These are phyloP conservation scores for Poeciliopsis retropinna DNA, from an alignment of 2,113 vertebrate species.

Conservation along the genomic window DNA sequence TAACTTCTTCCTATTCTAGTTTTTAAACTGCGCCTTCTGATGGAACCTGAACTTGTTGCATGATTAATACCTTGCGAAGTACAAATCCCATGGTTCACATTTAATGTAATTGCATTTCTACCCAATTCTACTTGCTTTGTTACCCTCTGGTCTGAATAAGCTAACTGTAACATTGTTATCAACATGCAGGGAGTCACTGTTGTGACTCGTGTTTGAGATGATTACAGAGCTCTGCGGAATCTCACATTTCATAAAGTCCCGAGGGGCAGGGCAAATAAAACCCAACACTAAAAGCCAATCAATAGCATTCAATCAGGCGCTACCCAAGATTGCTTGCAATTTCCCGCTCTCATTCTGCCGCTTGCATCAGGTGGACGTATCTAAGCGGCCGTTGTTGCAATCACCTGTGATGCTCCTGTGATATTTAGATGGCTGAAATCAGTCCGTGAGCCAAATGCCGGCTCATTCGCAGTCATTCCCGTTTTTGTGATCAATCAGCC, in stretches of 20 bases:
- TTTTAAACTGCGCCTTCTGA: not conserved
- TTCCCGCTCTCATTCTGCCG: constrained; percentile 13
- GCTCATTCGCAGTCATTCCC: not conserved
- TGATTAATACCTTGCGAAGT: not conserved
- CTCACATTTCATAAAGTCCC: constrained; percentile 14
- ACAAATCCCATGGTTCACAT: not conserved
- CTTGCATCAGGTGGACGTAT: constrained; percentile 14
- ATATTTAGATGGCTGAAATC: constrained; percentile 5
- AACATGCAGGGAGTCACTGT: constrained; percentile 11
- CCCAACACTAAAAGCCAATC: constrained; percentile 35
- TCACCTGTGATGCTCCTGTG: not conserved
- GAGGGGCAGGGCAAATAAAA: constrained; percentile 1
- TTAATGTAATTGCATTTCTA: not conserved
- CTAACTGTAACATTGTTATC: constrained; percentile 18
- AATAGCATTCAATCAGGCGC: constrained; percentile 51
- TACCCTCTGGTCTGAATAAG: not conserved
- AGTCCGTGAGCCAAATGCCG: not conserved
- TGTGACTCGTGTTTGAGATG: constrained; percentile 21
- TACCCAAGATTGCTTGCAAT: constrained; percentile 37
- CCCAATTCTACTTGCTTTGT: not conserved
- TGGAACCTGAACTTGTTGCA: not conserved
- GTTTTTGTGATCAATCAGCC: not conserved
- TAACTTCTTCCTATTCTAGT: too few relatives aligned
- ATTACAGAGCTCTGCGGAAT: constrained; percentile 17
- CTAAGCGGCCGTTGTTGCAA: constrained; percentile 13